Percentiles rank a stretch among this genome's conserved stretches.
phyloP scores from a whole-genome alignment of 1,140 invertebrate genomes.

The Cotesia typhae region DNA sequence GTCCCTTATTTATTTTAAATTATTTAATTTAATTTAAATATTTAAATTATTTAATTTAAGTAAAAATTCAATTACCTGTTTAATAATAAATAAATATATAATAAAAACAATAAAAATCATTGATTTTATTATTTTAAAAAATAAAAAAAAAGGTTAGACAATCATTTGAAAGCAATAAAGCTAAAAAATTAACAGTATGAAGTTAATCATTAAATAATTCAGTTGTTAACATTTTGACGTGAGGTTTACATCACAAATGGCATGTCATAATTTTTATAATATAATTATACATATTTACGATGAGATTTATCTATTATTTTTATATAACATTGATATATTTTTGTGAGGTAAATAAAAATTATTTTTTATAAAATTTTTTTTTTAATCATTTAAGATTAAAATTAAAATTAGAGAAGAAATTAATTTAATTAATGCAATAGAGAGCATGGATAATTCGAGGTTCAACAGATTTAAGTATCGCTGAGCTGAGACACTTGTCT shows the following conservation, averaged over 20 bases:
- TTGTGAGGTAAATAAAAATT: slow-evolving; percentile 18
- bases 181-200: slow-evolving; percentile 8
- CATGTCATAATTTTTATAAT: slow-evolving; percentile 33
- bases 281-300: slow-evolving; percentile 30
- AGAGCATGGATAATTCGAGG: slow-evolving; percentile 29
- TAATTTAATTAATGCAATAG: slow-evolving; percentile 11
- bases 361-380: neutral
- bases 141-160: neutral
- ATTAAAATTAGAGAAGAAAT: neutral
- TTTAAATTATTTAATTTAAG: too few species aligned
- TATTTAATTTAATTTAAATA: too few species aligned
- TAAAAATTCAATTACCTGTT: slow-evolving; percentile 8
- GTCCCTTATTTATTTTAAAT: too few species aligned
- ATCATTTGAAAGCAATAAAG: slow-evolving; percentile 11
- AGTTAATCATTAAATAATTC: slow-evolving; percentile 30
- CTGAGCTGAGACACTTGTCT: slow-evolving; percentile 35
- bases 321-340: slow-evolving; percentile 38
- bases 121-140: slow-evolving; percentile 16
- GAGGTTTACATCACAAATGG: slow-evolving; percentile 18
- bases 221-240: slow-evolving; percentile 35
- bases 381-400: neutral
- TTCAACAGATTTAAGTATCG: slow-evolving; percentile 30
- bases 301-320: slow-evolving; percentile 39
- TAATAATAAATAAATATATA: slow-evolving; percentile 17
- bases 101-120: slow-evolving; percentile 17